Evolutionary conservation across 2,113 vertebrate species (phyloP).

Genomic region (Paratilapia polleni): DNA sequence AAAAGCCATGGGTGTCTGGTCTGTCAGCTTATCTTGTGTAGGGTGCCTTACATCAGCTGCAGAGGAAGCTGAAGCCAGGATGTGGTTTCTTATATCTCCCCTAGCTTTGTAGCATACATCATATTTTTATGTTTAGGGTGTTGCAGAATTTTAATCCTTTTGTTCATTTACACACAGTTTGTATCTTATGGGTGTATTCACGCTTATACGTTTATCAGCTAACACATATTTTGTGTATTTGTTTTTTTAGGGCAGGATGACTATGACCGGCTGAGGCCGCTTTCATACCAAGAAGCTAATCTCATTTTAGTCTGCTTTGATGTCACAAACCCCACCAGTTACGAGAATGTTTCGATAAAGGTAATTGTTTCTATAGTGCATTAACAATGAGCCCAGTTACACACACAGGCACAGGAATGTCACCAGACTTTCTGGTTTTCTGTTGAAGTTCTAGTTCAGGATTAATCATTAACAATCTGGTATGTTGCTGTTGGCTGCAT

Average conservation of each 20-base stretch:
- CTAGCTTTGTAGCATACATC: background rate
- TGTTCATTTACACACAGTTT: background rate
- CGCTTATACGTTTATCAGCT: background rate
- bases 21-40: conserved; percentile 48
- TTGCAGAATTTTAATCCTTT: background rate
- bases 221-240: background rate
- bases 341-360: conserved; percentile 93
- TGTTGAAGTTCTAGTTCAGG: conserved; percentile 13
- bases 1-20: background rate
- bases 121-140: conserved; percentile 12
- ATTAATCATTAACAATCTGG: conserved; percentile 23
- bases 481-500: conserved; percentile 22
- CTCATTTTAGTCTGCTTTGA: conserved; percentile 93
- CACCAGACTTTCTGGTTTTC: conserved; percentile 8
- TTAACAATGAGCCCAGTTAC: background rate
- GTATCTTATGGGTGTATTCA: background rate
- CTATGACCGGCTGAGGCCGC: conserved; percentile 91
- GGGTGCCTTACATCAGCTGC: conserved; percentile 39
- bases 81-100: conserved; percentile 67
- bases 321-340: conserved; percentile 95
- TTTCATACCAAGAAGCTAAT: conserved; percentile 93
- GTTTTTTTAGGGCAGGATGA: conserved; percentile 90
- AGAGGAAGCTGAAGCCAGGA: conserved; percentile 78
- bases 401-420: background rate
- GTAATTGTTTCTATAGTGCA: conserved; percentile 69